Evolutionary conservation across 2,888 invertebrate species (phyloP), one percentile per base, ranked within the genome.

Genomic region (Meganola albula): DNA sequence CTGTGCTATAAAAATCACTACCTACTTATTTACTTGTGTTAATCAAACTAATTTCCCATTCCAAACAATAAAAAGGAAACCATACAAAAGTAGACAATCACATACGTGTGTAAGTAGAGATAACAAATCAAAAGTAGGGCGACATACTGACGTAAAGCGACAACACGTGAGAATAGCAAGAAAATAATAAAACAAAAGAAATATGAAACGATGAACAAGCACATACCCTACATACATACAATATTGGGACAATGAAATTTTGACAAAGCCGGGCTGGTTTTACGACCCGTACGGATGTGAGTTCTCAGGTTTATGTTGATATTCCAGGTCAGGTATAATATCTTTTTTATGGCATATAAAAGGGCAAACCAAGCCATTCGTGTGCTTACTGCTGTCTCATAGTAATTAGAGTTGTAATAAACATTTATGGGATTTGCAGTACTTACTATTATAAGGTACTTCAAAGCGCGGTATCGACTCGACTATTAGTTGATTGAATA

Each of bases 321-420:
- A 31, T 45, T 49, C 38, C 43, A 25, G 38, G 40, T 35, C 36
- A 49, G 37, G 37, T 41, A 29, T 28, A 35, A 31, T 25, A 27
- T 14, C 24, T 16, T 16, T 16, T 16, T 16, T 16, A 16, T 16
- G 6, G 16, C 16, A 4, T 6, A 5, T 16, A 20, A n/a, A n/a
- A n/a, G n/a, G n/a, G n/a, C n/a, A n/a, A n/a, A n/a, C n/a, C n/a
- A n/a, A n/a, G n/a, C n/a, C n/a, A n/a, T n/a, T n/a, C n/a, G n/a
- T n/a, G n/a, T n/a, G n/a, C n/a, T n/a, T 20, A 20, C 20, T 2
- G 20, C 20, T 20, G 4, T 20, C 18, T 24, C 11, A 21, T 30
- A 31, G 27, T 23, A 23, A 23, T 37, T 33, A 33, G 23, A 24
- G 16, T 5, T 4, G 13, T n/a, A n/a, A n/a, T n/a, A n/a, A n/a